These are phyloP conservation scores for Eufriesea mexicana DNA, from an alignment of 1,140 invertebrate species.

Conservation along the genomic window DNA sequence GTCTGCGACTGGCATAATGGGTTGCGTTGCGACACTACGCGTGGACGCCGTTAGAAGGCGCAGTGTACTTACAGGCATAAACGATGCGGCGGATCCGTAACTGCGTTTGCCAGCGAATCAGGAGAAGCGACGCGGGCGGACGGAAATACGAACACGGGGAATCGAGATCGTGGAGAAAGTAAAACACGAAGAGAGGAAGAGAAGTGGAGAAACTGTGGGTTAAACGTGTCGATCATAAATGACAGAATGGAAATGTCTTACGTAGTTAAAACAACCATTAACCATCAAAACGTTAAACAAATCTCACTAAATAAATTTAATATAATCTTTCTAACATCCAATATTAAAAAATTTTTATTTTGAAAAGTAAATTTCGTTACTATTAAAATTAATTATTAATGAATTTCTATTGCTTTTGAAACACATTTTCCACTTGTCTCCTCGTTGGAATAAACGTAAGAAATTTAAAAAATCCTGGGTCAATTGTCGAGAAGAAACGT, in stretches of 20 bases:
- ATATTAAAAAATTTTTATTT: too few species aligned
- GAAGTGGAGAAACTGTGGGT: not conserved
- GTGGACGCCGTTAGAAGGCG: not conserved
- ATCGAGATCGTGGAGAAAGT: conserved; percentile 22
- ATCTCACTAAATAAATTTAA: too few species aligned
- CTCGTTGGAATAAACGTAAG: too few species aligned
- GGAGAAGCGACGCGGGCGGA: not conserved
- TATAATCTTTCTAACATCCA: too few species aligned
- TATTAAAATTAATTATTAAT: too few species aligned
- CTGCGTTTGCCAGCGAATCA: conserved; percentile 2
- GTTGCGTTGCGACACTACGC: not conserved
- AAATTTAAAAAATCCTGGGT: too few species aligned
- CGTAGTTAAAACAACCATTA: too few species aligned
- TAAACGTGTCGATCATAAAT: not conserved
- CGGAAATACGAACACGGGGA: conserved; percentile 14
- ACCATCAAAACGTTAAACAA: too few species aligned
- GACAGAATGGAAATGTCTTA: not conserved
- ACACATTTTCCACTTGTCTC: too few species aligned
- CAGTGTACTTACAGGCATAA: conserved; percentile 44
- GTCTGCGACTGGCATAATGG: conserved; percentile 1
- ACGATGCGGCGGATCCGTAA: conserved; percentile 40
- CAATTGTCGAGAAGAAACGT: too few species aligned
- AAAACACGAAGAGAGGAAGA: not conserved
- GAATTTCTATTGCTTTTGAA: too few species aligned
- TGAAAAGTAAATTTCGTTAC: too few species aligned